A percentile compares a stretch with the other conserved stretches of the same genome.
phyloP scores from a whole-genome alignment of 1,140 invertebrate species.

The Homalodisca vitripennis region DNA sequence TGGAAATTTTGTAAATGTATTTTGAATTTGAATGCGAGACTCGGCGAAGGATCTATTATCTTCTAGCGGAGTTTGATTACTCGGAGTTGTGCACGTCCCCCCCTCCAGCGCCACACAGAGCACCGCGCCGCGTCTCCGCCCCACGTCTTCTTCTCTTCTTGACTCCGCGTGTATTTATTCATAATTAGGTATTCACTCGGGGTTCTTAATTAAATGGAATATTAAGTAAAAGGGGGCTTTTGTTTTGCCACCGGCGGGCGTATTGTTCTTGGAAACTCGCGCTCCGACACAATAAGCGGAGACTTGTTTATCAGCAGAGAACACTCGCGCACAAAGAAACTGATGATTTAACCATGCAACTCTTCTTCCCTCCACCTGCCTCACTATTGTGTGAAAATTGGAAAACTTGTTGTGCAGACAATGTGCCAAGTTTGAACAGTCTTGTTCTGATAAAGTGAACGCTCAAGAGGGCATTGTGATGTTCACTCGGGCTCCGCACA shows the following conservation, averaged over 20 bases:
- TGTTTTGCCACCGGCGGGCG: constrained; percentile 19
- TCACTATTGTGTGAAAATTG: constrained; percentile 17
- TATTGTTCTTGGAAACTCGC: constrained; percentile 25
- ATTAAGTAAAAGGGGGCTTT: constrained; percentile 33
- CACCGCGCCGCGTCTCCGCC: not conserved
- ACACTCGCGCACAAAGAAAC: constrained; percentile 16
- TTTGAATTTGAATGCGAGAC: constrained; percentile 30
- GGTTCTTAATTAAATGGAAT: constrained; percentile 36
- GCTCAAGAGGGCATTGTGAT: too few relatives aligned
- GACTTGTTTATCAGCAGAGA: constrained; percentile 3
- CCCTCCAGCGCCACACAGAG: not conserved
- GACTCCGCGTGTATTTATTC: constrained; percentile 31
- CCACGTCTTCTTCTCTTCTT: not conserved
- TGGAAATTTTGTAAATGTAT: constrained; percentile 31
- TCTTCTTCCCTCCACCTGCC: too few relatives aligned
- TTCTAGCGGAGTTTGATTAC: constrained; percentile 28
- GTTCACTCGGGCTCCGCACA: too few relatives aligned
- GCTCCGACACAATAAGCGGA: not conserved
- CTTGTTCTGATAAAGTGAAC: too few relatives aligned
- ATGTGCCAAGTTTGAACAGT: constrained; percentile 19
- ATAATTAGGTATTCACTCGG: constrained; percentile 35
- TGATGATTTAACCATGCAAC: constrained; percentile 15
- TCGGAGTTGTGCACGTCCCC: not conserved
- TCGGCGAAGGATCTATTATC: constrained; percentile 22
- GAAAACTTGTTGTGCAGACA: constrained; percentile 20